phyloP scores from a whole-genome alignment of 2,113 vertebrate genomes.

The Upupa epops region DNA sequence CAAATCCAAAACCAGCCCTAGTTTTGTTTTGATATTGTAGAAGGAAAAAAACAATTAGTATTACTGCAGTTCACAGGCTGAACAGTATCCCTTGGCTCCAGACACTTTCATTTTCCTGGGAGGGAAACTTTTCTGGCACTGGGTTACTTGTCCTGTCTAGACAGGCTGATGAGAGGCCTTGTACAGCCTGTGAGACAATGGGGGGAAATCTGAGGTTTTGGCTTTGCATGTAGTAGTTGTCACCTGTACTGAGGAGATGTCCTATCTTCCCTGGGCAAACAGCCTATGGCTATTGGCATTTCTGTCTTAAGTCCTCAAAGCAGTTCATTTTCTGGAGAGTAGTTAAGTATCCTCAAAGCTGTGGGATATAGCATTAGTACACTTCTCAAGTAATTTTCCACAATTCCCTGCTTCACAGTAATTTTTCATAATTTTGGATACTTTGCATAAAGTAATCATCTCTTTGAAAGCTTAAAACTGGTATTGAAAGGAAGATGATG shows the following conservation, averaged over 20 bases:
- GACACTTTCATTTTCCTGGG: not conserved
- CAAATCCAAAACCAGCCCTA: not conserved
- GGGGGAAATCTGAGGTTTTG: not conserved
- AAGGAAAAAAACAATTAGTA: not conserved
- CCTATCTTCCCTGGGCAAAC: not conserved
- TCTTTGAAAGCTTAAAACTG: not conserved
- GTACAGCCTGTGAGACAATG: not conserved
- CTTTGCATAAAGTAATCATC: not conserved
- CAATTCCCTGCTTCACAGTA: not conserved
- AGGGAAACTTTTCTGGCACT: not conserved
- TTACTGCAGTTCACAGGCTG: not conserved
- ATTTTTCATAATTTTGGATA: not conserved
- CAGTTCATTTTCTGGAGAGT: not conserved
- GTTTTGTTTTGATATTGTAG: not conserved
- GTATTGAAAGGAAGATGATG: not conserved
- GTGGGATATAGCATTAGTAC: not conserved
- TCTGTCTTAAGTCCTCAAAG: not conserved
- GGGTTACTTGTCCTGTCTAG: not conserved
- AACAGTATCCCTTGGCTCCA: not conserved
- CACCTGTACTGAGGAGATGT: not conserved
- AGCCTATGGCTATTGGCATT: not conserved
- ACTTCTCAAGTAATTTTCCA: not conserved
- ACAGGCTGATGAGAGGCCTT: not conserved
- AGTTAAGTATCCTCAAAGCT: not conserved
- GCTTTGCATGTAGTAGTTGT: not conserved